A percentile compares a stretch with the other conserved stretches of the same genome.
Conservation (phyloP, 2,113 vertebrate genomes). For the Monarcha castaneiventris region DNA sequence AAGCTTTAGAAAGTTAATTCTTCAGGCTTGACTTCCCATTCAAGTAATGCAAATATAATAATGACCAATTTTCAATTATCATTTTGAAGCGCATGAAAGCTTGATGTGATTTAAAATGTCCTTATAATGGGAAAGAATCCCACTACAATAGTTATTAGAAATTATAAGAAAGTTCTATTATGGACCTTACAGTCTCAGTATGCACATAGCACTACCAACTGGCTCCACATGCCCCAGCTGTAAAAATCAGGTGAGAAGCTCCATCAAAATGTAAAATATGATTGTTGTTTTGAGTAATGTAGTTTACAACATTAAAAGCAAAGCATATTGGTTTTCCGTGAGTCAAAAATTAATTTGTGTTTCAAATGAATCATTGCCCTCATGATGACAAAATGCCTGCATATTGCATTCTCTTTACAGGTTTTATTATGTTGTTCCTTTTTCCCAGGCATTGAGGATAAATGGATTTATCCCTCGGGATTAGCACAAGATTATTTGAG, state of each 20-base stretch:
- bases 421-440: not conserved
- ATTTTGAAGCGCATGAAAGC: not conserved
- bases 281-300: not conserved
- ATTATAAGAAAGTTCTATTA: not conserved
- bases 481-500: not conserved
- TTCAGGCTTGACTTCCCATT: not conserved
- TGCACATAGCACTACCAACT: not conserved
- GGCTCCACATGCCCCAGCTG: accelerated
- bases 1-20: not conserved
- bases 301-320: not conserved
- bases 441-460: not conserved
- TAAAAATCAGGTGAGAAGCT: not conserved
- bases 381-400: accelerated
- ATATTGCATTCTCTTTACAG: not conserved
- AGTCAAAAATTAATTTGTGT: conserved; percentile 1
- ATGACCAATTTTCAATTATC: not conserved
- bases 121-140: not conserved
- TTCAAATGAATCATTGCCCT: not conserved
- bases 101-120: not conserved
- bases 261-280: not conserved
- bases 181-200: not conserved
- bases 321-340: not conserved
- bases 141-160: not conserved
- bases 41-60: not conserved
- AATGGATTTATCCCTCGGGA: not conserved